Evolutionary conservation across 2,797 vertebrate genomes (phyloP).

Genomic region (Ctenopoma kingsleyae): DNA sequence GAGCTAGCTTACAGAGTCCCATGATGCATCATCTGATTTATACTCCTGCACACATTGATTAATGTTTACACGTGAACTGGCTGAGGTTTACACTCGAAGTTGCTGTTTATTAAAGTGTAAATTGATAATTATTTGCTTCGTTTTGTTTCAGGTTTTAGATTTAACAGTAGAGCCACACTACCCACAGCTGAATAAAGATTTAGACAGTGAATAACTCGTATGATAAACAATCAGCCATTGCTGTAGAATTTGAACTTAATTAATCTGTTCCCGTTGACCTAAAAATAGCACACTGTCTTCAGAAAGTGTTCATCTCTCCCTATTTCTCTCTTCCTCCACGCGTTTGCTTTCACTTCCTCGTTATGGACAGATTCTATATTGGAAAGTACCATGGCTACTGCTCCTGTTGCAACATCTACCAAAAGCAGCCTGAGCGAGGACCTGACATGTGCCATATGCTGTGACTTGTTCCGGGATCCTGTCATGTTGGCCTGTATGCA

Average conservation of each 20-base stretch:
- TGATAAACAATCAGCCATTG: neutral
- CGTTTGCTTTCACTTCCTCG: conserved; percentile 47
- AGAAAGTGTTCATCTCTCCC: neutral
- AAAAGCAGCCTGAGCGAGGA: conserved; percentile 86
- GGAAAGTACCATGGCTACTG: conserved; percentile 55
- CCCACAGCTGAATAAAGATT: neutral
- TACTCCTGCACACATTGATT: neutral
- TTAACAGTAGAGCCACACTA: neutral
- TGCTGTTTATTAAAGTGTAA: neutral
- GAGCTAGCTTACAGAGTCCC: conserved; percentile 14
- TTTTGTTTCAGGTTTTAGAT: conserved; percentile 5
- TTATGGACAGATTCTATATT: neutral
- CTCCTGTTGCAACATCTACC: conserved; percentile 24
- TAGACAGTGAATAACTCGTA: neutral
- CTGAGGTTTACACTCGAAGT: neutral
- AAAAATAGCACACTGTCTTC: neutral
- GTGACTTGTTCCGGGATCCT: conserved; percentile 88
- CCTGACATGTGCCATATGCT: conserved; percentile 91
- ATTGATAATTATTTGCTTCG: neutral
- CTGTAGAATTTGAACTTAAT: neutral
- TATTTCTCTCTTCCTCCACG: neutral
- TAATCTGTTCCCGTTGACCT: conserved; percentile 11
- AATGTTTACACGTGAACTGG: neutral
- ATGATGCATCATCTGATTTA: conserved; percentile 32
- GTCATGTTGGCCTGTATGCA: conserved; percentile 93